phyloP scores from a whole-genome alignment of 2,797 vertebrate genomes.

The Pangasius mekongensis region DNA sequence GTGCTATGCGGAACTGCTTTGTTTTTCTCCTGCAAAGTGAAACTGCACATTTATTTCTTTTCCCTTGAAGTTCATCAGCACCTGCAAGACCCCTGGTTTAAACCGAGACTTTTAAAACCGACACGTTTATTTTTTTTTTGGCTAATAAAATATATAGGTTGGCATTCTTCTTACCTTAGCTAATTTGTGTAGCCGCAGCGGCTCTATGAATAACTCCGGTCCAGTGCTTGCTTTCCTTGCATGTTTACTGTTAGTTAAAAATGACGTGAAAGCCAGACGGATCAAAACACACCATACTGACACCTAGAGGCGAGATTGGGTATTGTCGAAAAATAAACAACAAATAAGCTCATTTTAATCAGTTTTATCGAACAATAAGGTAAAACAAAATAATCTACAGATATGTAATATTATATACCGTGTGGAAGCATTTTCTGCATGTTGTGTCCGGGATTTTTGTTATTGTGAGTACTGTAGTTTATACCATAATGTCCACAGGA shows the following conservation, averaged over 20 bases:
- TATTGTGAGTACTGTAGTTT: neutral
- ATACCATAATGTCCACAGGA: neutral
- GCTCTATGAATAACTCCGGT: slow-evolving; percentile 14
- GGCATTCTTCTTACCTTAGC: neutral
- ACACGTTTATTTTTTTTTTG: neutral
- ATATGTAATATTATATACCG: neutral
- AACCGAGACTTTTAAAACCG: neutral
- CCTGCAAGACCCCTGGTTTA: neutral
- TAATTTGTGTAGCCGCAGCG: neutral
- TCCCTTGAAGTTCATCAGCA: neutral
- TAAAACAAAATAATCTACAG: too few species aligned
- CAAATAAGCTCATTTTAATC: too few species aligned
- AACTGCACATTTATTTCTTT: neutral
- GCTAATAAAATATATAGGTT: neutral
- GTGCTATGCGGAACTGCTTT: neutral
- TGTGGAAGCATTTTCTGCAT: neutral
- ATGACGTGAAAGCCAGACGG: slow-evolving; percentile 37
- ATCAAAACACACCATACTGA: slow-evolving; percentile 32
- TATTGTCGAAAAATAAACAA: neutral
- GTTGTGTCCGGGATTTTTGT: neutral
- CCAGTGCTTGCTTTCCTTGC: slow-evolving; percentile 62
- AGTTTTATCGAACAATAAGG: neutral
- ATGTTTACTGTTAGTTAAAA: slow-evolving; percentile 53
- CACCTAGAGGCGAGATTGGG: slow-evolving; percentile 41
- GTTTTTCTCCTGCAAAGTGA: neutral